Conservation (phyloP, 1,140 invertebrate genomes). For the Microplitis demolitor region DNA sequence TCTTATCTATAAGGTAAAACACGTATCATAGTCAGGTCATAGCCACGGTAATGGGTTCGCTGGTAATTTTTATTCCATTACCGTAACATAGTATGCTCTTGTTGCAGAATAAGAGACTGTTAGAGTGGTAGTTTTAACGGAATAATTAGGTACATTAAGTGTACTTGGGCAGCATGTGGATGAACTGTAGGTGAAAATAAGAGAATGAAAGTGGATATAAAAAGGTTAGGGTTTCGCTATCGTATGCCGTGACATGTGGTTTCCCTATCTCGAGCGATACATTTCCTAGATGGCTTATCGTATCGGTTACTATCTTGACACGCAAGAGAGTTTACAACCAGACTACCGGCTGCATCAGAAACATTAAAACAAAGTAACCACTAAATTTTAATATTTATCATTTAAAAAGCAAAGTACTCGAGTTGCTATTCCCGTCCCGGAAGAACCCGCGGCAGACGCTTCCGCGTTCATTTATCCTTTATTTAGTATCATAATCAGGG, state of each 20-base stretch:
- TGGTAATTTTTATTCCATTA: conserved; percentile 10
- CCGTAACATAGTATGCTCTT: background rate
- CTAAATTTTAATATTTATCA: background rate
- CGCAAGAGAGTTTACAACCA: conserved; percentile 26
- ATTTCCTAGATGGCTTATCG: conserved; percentile 39
- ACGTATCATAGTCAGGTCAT: conserved; percentile 8
- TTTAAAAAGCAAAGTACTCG: background rate
- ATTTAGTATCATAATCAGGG: conserved; percentile 12
- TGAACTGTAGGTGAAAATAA: conserved; percentile 1
- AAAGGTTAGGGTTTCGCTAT: background rate
- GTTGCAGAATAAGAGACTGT: too few relatives aligned
- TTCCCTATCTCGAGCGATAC: conserved; percentile 32
- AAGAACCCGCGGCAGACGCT: background rate
- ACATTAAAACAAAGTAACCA: background rate
- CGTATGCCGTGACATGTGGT: background rate
- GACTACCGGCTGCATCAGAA: conserved; percentile 16
- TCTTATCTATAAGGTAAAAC: conserved; percentile 17
- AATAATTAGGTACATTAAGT: conserved; percentile 27
- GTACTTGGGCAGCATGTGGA: background rate
- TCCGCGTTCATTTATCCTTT: background rate
- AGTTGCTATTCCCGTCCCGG: background rate
- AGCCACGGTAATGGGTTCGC: conserved; percentile 8
- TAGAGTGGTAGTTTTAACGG: background rate
- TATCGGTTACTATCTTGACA: conserved; percentile 21
- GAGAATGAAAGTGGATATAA: background rate